These are phyloP conservation scores for Limnothrissa miodon DNA, from an alignment of 2,113 vertebrate species.

Conservation along the genomic window DNA sequence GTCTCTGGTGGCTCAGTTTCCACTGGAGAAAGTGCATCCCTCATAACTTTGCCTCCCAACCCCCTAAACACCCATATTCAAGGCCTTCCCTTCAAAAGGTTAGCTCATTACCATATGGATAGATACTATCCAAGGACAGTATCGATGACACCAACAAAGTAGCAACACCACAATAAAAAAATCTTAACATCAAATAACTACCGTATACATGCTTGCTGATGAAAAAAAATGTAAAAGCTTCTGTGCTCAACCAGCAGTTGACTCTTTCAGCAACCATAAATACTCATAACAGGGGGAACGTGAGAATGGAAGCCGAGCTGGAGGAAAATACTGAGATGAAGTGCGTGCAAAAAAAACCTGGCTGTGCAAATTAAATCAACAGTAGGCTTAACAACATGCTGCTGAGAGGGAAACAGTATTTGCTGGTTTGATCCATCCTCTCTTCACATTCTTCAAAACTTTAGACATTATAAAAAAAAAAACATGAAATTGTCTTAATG, in stretches of 20 bases:
- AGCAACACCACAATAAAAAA: no score
- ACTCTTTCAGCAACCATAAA: background rate
- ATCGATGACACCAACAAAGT: background rate
- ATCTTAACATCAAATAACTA: background rate
- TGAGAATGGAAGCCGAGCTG: background rate
- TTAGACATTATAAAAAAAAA: background rate
- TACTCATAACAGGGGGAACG: background rate
- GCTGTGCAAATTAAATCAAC: background rate
- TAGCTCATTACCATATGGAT: background rate
- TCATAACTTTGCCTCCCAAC: background rate
- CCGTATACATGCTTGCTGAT: background rate
- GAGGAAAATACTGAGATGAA: background rate
- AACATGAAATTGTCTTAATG: background rate
- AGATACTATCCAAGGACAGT: background rate
- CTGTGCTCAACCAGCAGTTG: background rate
- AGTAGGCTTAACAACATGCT: background rate
- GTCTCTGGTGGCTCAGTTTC: slow-evolving; percentile 17
- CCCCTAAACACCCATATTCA: background rate
- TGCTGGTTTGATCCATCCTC: background rate
- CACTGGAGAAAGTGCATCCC: slow-evolving; percentile 11
- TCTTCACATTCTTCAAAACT: background rate
- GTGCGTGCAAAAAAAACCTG: background rate
- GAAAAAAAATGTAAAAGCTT: background rate
- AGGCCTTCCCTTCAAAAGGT: background rate
- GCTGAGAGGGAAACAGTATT: background rate